Percentiles rank a stretch among this genome's conserved stretches.
These are phyloP conservation scores for Aulostomus chinensis DNA, from an alignment of 2,797 vertebrate species.

Conservation along the genomic window DNA sequence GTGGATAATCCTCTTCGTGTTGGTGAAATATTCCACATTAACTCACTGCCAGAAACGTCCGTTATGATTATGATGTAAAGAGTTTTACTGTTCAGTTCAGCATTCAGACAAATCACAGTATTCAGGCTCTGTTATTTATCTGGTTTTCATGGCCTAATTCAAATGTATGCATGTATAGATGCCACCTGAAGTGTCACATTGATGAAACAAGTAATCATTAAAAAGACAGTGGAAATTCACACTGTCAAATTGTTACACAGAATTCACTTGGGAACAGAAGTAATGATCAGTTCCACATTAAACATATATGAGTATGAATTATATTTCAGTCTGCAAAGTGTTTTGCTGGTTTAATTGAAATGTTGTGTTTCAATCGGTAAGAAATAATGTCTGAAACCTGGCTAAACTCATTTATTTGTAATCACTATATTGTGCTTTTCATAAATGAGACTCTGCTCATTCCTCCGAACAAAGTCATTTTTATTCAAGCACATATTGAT, in stretches of 20 bases:
- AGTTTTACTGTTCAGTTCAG: conserved; percentile 5
- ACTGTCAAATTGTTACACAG: not conserved
- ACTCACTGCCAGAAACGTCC: not conserved
- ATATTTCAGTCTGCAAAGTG: not conserved
- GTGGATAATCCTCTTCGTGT: conserved; percentile 12
- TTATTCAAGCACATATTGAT: conserved; percentile 32
- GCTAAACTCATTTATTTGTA: not conserved
- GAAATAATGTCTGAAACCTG: not conserved
- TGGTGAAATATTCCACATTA: not conserved
- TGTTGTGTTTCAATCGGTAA: not conserved
- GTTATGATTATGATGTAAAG: not conserved
- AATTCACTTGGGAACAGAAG: not conserved
- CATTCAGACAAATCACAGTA: conserved; percentile 4
- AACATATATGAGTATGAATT: not conserved
- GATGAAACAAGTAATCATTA: too few species aligned
- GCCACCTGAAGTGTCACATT: too few species aligned
- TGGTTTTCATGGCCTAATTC: too few species aligned
- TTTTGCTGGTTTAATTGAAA: too few species aligned
- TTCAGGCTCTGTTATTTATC: too few species aligned
- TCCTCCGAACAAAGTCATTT: conserved; percentile 1
- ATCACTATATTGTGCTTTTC: not conserved
- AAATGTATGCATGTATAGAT: too few species aligned
- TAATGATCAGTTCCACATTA: not conserved
- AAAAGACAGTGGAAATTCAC: too few species aligned
- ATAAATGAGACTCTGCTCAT: not conserved